These are phyloP conservation scores for Drosophila bifasciata DNA, from an alignment of 1,140 invertebrate species.

Conservation along the genomic window DNA sequence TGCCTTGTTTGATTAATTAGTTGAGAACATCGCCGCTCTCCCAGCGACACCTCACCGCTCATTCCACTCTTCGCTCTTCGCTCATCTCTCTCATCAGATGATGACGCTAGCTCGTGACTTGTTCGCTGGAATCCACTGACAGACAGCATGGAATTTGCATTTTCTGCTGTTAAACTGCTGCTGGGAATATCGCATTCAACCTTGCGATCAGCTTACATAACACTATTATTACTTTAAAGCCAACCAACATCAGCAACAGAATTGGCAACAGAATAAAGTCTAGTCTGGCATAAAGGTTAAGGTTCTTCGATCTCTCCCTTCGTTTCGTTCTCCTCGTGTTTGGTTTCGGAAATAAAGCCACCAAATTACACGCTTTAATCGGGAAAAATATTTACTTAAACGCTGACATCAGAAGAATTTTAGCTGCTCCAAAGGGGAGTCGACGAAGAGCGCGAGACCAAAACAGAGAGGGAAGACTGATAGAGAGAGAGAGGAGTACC, in stretches of 20 bases:
- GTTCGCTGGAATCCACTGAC: slow-evolving; percentile 11
- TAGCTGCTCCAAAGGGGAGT: slow-evolving; percentile 14
- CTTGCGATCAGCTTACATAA: slow-evolving; percentile 49
- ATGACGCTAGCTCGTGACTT: slow-evolving; percentile 42
- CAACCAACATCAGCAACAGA: slow-evolving; percentile 3
- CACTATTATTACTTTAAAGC: slow-evolving; percentile 14
- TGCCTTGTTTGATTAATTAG: slow-evolving; percentile 66
- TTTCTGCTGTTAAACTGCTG: slow-evolving; percentile 8
- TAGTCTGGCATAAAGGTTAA: slow-evolving; percentile 35
- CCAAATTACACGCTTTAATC: slow-evolving; percentile 80
- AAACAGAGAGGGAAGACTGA: slow-evolving; percentile 1
- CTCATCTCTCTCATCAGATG: slow-evolving; percentile 14
- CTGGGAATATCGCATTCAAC: slow-evolving; percentile 27
- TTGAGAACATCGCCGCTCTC: slow-evolving; percentile 48
- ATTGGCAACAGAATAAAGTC: background rate
- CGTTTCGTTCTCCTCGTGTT: background rate
- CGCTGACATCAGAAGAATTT: slow-evolving; percentile 71
- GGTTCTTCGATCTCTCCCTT: background rate
- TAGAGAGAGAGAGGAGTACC: background rate
- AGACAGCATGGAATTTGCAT: slow-evolving; percentile 51
- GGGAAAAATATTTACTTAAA: slow-evolving; percentile 74
- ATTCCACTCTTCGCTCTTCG: background rate
- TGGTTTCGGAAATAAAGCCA: slow-evolving; percentile 17
- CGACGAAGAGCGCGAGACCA: slow-evolving; percentile 6
- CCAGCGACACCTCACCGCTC: background rate